phyloP scores from a whole-genome alignment of 2,113 vertebrate species.

The Bos taurus region ARS-UCD2.0 NC_037344.1:56471001-56471500 shows the following conservation, averaged over 20 bases:
- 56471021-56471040: background rate
- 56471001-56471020: background rate
- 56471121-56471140: background rate
- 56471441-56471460: background rate
- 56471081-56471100: background rate
- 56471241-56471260: constrained; percentile 8
- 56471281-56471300: background rate
- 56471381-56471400: background rate
- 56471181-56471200: constrained; percentile 1
- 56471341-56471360: background rate
- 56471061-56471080: background rate
- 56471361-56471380: background rate
- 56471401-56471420: background rate
- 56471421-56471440: background rate
- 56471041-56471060: background rate
- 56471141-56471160: background rate
- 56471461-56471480: background rate
- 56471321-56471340: background rate
- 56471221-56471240: background rate
- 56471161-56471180: background rate
- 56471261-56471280: background rate
- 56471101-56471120: background rate
- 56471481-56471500: background rate
- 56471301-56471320: background rate
- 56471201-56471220: background rate